Conservation (phyloP, 2,797 vertebrate species). For the Rhinoraja longicauda region DNA sequence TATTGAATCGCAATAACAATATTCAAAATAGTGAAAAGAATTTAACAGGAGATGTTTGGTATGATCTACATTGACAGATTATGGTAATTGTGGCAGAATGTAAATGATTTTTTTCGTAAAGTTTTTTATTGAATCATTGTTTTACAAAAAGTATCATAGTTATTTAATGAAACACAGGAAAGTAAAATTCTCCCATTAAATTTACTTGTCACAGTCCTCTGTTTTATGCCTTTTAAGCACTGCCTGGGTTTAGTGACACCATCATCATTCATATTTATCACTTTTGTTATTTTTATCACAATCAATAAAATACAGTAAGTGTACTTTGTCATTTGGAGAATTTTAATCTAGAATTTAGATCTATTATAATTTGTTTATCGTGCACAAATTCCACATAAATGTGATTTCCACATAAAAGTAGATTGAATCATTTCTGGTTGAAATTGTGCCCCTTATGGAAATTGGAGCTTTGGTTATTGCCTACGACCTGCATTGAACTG, state of each 20-base stretch:
- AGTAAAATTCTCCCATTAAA: neutral
- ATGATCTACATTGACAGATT: neutral
- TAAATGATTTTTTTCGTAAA: neutral
- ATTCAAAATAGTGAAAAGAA: neutral
- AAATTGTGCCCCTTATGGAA: too few species aligned
- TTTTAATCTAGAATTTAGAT: neutral
- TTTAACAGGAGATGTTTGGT: neutral
- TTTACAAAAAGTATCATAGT: neutral
- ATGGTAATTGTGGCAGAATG: neutral
- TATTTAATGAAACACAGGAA: neutral
- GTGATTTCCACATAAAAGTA: too few species aligned
- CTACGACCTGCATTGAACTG: too few species aligned
- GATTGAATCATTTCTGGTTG: too few species aligned
- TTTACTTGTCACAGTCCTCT: neutral
- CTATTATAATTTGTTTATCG: too few species aligned
- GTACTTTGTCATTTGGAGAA: conserved; percentile 10
- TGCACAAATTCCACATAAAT: too few species aligned
- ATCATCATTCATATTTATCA: neutral
- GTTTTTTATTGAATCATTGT: neutral
- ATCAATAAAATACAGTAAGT: neutral
- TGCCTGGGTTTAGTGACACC: neutral
- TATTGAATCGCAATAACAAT: neutral
- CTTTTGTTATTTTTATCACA: neutral
- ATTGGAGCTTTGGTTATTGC: too few species aligned
- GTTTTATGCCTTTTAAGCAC: neutral